A percentile compares a stretch with the other conserved stretches of the same genome.
phyloP scores from a whole-genome alignment of 2,113 vertebrate species.

The Bufo gargarizans region DNA sequence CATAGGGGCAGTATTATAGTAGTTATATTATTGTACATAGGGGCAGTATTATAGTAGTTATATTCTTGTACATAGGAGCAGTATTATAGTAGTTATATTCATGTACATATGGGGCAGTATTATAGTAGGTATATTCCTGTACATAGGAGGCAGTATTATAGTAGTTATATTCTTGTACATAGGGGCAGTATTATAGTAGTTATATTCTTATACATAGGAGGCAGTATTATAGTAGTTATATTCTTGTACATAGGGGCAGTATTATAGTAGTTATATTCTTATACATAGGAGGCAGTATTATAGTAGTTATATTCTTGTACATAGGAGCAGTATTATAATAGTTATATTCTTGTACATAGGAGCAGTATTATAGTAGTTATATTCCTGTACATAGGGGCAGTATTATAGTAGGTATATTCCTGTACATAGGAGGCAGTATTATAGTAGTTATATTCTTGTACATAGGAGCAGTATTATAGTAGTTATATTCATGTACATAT shows the following conservation, averaged over 20 bases:
- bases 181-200: not conserved
- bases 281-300: not conserved
- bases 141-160: constrained; percentile 2
- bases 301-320: constrained; percentile 7
- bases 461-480: not conserved
- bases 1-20: not conserved
- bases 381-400: not conserved
- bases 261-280: constrained; percentile 9
- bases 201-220: not conserved
- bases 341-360: constrained; percentile 1
- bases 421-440: not conserved
- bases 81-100: constrained; percentile 7
- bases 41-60: not conserved
- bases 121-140: constrained; percentile 6
- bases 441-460: constrained; percentile 13
- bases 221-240: constrained; percentile 7
- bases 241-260: not conserved
- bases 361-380: not conserved
- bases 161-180: constrained; percentile 12
- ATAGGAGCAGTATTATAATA: not conserved
- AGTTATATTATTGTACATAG: constrained; percentile 3
- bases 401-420: constrained; percentile 4
- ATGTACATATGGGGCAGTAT: not conserved
- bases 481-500: constrained; percentile 9
- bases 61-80: not conserved